Evolutionary conservation across 2,797 vertebrate species (phyloP).

Genomic region (Manis crassicaudata): DNA sequence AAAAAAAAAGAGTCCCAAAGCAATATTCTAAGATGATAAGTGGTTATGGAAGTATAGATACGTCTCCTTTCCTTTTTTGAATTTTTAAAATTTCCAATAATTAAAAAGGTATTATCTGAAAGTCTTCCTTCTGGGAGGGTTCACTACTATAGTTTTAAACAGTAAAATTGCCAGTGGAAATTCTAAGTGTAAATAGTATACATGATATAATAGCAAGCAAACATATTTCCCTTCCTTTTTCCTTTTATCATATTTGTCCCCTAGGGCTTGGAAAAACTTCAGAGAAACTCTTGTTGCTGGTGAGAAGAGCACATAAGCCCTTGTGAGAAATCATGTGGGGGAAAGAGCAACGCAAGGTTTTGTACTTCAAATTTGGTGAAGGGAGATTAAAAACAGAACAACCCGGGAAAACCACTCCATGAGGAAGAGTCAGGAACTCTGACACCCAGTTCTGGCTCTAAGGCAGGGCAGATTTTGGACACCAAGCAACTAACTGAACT

Average conservation of each 20-base stretch:
- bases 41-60: not conserved
- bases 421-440: not conserved
- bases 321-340: not conserved
- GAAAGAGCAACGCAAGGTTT: not conserved
- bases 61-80: not conserved
- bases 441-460: too few species aligned
- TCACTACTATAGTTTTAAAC: not conserved
- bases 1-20: not conserved
- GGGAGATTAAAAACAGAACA: not conserved
- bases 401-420: fast-evolving
- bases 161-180: not conserved
- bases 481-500: not conserved
- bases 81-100: not conserved
- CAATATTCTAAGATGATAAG: not conserved
- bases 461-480: fast-evolving
- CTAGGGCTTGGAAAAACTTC: not conserved
- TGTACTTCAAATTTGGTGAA: not conserved
- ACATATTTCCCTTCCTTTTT: not conserved
- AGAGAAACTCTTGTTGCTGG: not conserved
- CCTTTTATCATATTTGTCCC: not conserved
- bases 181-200: not conserved
- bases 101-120: not conserved
- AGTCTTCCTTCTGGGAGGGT: not conserved
- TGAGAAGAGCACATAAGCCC: not conserved
- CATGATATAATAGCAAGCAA: not conserved